A percentile compares a stretch with the other conserved stretches of the same genome.
Conservation (phyloP, 2,888 invertebrate genomes). For the Archips crataeganus region DNA sequence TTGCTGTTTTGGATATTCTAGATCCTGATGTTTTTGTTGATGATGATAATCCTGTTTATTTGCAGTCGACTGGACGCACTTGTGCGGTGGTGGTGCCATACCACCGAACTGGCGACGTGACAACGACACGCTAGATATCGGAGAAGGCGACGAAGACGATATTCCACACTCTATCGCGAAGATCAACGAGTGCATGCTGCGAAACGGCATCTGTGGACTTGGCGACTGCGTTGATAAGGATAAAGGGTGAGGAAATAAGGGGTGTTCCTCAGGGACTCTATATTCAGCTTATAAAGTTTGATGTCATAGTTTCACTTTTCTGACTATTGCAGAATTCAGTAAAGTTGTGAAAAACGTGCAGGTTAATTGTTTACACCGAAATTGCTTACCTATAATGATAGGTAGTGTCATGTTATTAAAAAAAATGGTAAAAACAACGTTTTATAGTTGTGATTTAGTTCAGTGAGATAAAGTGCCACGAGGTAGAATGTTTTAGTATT, state of each 20-base stretch:
- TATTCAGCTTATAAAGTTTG: not conserved
- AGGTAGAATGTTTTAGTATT: too few relatives aligned
- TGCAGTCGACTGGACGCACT: slow-evolving; percentile 87
- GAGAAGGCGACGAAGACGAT: slow-evolving; percentile 48
- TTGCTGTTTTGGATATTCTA: too few relatives aligned
- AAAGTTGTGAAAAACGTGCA: too few relatives aligned
- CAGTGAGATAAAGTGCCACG: too few relatives aligned
- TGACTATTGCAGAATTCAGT: too few relatives aligned
- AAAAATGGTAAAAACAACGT: too few relatives aligned
- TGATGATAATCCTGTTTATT: slow-evolving; percentile 1
- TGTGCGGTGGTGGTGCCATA: slow-evolving; percentile 81
- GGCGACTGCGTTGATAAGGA: slow-evolving; percentile 91
- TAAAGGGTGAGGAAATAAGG: slow-evolving; percentile 79
- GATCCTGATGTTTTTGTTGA: not conserved
- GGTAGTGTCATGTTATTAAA: too few relatives aligned
- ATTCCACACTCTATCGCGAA: slow-evolving; percentile 67
- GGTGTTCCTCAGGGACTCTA: not conserved
- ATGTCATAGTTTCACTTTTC: too few relatives aligned
- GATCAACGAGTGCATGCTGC: slow-evolving; percentile 91
- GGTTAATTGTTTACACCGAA: too few relatives aligned
- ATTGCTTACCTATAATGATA: too few relatives aligned
- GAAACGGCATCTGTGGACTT: slow-evolving; percentile 91
- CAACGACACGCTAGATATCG: slow-evolving; percentile 57
- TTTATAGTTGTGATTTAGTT: too few relatives aligned
- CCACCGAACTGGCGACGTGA: slow-evolving; percentile 77